Conservation (phyloP, 1,140 invertebrate genomes). For the Asobara japonica region DNA sequence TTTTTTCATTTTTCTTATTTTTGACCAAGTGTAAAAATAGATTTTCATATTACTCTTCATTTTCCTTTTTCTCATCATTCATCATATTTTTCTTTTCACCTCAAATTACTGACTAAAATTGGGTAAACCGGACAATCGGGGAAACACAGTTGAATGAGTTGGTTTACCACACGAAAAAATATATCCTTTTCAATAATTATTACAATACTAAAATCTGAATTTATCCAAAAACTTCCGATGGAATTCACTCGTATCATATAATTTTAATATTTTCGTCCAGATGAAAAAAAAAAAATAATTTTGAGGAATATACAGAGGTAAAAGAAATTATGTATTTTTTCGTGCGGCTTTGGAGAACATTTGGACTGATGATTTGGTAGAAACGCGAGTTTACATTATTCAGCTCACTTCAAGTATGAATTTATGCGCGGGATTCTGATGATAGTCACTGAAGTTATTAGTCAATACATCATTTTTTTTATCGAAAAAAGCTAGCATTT, state of each 20-base stretch:
- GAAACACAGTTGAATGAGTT: too few relatives aligned
- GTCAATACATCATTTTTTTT: not conserved
- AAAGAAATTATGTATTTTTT: too few relatives aligned
- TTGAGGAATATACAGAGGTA: not conserved
- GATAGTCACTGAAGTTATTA: not conserved
- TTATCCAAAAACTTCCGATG: too few relatives aligned
- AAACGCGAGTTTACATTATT: slow-evolving; percentile 49
- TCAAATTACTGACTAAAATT: slow-evolving; percentile 26
- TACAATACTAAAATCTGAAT: too few relatives aligned
- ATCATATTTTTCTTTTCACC: slow-evolving; percentile 30
- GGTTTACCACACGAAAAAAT: too few relatives aligned
- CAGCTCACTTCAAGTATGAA: not conserved
- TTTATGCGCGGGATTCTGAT: not conserved
- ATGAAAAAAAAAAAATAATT: slow-evolving; percentile 13
- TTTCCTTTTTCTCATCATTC: slow-evolving; percentile 28
- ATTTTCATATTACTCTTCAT: slow-evolving; percentile 46
- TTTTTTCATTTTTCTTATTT: slow-evolving; percentile 38
- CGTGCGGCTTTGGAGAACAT: too few relatives aligned
- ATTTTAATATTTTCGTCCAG: too few relatives aligned
- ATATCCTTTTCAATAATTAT: too few relatives aligned
- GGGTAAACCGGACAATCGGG: not conserved
- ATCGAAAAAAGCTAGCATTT: slow-evolving; percentile 21
- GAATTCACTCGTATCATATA: too few relatives aligned
- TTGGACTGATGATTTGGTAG: slow-evolving; percentile 39
- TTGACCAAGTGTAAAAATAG: slow-evolving; percentile 60